Conservation (phyloP, 2,113 vertebrate genomes). For the Andinoacara biseriatus region DNA sequence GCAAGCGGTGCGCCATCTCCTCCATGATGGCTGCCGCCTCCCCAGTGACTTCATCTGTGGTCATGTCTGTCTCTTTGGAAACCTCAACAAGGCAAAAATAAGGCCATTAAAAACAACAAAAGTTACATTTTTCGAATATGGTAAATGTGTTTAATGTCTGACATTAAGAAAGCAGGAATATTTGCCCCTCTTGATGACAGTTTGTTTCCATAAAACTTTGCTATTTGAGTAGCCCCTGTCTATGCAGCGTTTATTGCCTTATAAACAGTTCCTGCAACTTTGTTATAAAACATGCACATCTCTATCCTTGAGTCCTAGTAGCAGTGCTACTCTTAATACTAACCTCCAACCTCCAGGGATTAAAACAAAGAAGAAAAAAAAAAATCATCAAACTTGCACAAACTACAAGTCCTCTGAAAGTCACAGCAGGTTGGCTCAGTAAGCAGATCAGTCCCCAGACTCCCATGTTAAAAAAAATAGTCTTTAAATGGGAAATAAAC, state of each 20-base stretch:
- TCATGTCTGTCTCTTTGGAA: conserved; percentile 82
- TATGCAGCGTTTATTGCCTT: background rate
- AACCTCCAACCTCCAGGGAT: too few species aligned
- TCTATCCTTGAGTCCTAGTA: background rate
- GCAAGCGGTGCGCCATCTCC: conserved; percentile 93
- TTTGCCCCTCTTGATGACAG: background rate
- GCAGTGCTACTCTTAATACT: background rate
- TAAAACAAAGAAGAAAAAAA: too few species aligned
- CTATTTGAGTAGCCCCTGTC: background rate
- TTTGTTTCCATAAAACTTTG: background rate
- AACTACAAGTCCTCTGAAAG: background rate
- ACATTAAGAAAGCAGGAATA: background rate
- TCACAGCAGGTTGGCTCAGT: background rate
- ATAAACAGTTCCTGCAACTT: background rate
- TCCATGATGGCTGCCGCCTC: conserved; percentile 90
- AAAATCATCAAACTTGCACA: background rate
- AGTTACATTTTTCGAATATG: background rate
- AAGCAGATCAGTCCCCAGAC: background rate
- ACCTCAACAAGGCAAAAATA: conserved; percentile 75
- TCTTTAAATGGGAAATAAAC: too few species aligned
- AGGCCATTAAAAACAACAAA: background rate
- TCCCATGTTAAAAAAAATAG: too few species aligned
- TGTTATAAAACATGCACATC: background rate
- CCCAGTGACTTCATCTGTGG: conserved; percentile 81
- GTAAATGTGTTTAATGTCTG: background rate